Evolutionary conservation across 2,888 invertebrate species (phyloP).

Genomic region (Protonemura montana): DNA sequence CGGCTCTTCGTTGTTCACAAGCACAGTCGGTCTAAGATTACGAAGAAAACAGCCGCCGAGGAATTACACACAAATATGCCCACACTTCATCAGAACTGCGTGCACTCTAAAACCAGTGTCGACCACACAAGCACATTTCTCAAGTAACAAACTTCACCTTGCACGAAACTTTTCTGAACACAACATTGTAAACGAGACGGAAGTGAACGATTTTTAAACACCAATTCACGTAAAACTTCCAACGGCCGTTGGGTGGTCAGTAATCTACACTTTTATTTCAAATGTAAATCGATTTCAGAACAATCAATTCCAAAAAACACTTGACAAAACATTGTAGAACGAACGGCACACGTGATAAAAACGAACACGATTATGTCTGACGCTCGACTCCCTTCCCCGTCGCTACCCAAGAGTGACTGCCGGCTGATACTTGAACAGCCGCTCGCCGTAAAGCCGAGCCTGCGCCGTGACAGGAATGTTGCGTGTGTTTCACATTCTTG

Average conservation of each 20-base stretch:
- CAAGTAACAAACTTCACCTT: neutral
- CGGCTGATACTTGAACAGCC: neutral
- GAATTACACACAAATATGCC: neutral
- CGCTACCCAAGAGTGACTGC: neutral
- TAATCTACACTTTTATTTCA: too few species aligned
- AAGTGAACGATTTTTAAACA: neutral
- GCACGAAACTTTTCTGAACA: neutral
- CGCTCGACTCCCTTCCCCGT: neutral
- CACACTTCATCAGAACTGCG: neutral
- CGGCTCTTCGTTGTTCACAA: neutral
- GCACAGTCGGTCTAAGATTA: too few species aligned
- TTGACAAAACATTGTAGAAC: neutral
- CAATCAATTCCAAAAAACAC: neutral
- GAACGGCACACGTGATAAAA: neutral
- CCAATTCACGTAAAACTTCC: too few species aligned
- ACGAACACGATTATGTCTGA: neutral
- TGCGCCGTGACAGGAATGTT: neutral
- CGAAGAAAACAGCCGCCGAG: neutral
- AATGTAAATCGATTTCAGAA: neutral
- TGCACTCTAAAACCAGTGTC: neutral
- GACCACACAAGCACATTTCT: neutral
- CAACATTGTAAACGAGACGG: neutral
- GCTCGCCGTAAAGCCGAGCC: neutral
- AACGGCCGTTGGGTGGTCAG: too few species aligned
- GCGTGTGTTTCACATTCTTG: neutral